Conservation (phyloP, 2,888 invertebrate genomes). For the Chesias legatella region DNA sequence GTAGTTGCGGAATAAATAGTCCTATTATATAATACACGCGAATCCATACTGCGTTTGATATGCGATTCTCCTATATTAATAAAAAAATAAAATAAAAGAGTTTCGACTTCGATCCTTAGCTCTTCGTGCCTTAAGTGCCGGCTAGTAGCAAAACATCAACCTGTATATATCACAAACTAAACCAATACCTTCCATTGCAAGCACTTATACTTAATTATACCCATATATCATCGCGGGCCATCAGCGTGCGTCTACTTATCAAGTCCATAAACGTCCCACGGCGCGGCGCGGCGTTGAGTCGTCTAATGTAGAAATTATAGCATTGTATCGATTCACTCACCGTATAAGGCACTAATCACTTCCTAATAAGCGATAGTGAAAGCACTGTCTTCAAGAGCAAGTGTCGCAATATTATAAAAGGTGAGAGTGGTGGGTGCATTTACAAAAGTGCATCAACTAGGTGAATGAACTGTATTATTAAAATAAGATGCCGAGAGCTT, state of each 20-base stretch:
- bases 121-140: too few species aligned
- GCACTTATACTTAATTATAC: background rate
- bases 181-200: background rate
- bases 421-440: constrained; percentile 11
- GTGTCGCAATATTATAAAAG: constrained; percentile 34
- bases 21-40: too few species aligned
- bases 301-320: constrained; percentile 14
- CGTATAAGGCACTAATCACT: constrained; percentile 35
- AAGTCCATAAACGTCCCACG: constrained; percentile 15
- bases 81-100: too few species aligned
- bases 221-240: too few species aligned
- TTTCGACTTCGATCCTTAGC: too few species aligned
- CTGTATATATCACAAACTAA: constrained; percentile 4
- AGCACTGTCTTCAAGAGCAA: constrained; percentile 43
- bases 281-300: background rate
- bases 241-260: constrained; percentile 9
- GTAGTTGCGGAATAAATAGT: too few species aligned
- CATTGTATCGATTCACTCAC: constrained; percentile 17
- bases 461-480: too few species aligned
- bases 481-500: too few species aligned
- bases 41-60: too few species aligned
- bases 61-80: too few species aligned
- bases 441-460: too few species aligned
- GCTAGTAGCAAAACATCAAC: too few species aligned
- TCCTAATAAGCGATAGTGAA: constrained; percentile 50